A percentile compares a stretch with the other conserved stretches of the same genome.
Evolutionary conservation across 2,888 invertebrate genomes (phyloP).

Genomic region (Heterodera filipjevi): DNA sequence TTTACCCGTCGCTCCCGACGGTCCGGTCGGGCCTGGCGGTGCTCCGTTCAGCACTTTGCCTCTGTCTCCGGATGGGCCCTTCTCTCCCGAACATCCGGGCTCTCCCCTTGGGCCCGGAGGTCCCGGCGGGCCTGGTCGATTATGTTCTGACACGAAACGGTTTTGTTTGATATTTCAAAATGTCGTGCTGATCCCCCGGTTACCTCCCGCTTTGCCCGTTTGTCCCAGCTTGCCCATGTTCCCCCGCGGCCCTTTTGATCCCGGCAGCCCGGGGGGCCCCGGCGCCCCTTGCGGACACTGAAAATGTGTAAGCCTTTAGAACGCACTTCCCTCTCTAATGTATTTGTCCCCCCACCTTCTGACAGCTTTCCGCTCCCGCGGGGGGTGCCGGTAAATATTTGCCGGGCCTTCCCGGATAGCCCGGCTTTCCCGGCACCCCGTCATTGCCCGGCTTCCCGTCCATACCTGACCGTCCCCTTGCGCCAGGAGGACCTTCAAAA

Average conservation of each 20-base stretch:
- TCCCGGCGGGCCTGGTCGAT: slow-evolving; percentile 61
- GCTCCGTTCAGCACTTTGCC: slow-evolving; percentile 49
- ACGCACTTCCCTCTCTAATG: no score
- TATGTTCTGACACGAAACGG: slow-evolving; percentile 46
- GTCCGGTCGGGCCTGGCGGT: slow-evolving; percentile 52
- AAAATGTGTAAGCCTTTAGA: slow-evolving; percentile 4
- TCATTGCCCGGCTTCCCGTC: slow-evolving; percentile 42
- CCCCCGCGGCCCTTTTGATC: slow-evolving; percentile 48
- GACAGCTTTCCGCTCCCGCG: slow-evolving; percentile 41
- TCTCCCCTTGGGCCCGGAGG: slow-evolving; percentile 54
- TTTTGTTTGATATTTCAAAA: slow-evolving; percentile 7
- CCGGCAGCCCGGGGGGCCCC: slow-evolving; percentile 61
- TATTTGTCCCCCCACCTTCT: slow-evolving; percentile 27
- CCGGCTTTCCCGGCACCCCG: slow-evolving; percentile 43
- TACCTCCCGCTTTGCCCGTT: slow-evolving; percentile 46
- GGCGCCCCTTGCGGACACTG: slow-evolving; percentile 42
- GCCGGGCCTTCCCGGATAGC: slow-evolving; percentile 48
- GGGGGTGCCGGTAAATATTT: slow-evolving; percentile 46
- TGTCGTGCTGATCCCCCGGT: neutral
- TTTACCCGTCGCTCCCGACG: slow-evolving; percentile 52
- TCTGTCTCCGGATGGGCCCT: slow-evolving; percentile 45
- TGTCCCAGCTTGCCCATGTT: slow-evolving; percentile 47
- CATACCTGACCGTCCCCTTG: slow-evolving; percentile 47
- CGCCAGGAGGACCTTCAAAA: slow-evolving; percentile 24
- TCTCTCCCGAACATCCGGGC: slow-evolving; percentile 54